Base-by-base conservation (phyloP, 2,888 invertebrate species). In the Hedychridium roseum region DNA sequence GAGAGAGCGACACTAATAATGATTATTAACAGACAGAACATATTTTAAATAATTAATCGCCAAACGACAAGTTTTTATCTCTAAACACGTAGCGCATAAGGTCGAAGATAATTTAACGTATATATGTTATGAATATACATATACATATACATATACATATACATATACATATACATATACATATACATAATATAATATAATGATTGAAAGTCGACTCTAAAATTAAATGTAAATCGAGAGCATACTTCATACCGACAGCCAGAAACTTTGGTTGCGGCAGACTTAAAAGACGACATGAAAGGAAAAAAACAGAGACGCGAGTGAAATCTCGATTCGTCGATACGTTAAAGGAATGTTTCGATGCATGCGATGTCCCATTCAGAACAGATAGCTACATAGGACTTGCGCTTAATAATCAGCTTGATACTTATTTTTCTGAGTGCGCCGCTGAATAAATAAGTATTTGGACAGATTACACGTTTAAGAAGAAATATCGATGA, bases 1-100 rank as follows among this genome's bases (percentile, higher is more conserved):
- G 21, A 23, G 35, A 44, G 43, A 30, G 43, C 31, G 34, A 51
- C 49, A 53, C 50, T 53, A 53, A 48, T n/a, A n/a, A 50, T 34
- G 50, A 43, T 55, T 52, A 54, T 62, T 57, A 57, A 54, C 56
- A 58, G 32, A 74, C 65, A 76, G 70, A 71, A 73, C 74, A 76
- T 77, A 77, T 76, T 76, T 77, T 77, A 76, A 75, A 74, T 77
- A 77, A 77, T 72, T 76, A 76, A 72, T 72, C 74, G 76, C 76
- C 76, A 77, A 77, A 76, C 56, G 61, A 64, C 66, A 73, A 72
- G 68, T 73, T 76, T 74, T 74, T 75, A 70, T 74, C 66, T 64
- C 64, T 64, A 61, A 67, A 66, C 64, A 70, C 60, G 52, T 76
- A 75, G 73, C 42, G 43, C 54, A 58, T 75, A 74, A 76, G 70